phyloP scores from a whole-genome alignment of 2,797 vertebrate genomes.

The Protosalanx chinensis region DNA sequence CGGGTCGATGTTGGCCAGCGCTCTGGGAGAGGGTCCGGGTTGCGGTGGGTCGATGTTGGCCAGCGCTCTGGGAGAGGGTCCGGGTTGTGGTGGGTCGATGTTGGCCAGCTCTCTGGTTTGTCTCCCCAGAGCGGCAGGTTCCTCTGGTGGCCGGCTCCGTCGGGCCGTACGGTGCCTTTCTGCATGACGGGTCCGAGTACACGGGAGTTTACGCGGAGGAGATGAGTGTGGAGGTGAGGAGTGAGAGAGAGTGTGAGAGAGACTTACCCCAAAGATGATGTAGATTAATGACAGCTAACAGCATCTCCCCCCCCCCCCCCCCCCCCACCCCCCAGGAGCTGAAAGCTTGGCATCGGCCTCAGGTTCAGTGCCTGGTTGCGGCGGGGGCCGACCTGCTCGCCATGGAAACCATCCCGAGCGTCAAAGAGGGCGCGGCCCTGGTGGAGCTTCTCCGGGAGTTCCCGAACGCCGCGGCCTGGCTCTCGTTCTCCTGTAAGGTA shows the following conservation, averaged over 20 bases:
- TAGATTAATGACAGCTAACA: too few species aligned
- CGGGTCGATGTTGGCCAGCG: too few species aligned
- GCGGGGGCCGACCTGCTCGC: slow-evolving; percentile 78
- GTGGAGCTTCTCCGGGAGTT: slow-evolving; percentile 78
- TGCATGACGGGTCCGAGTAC: slow-evolving; percentile 79
- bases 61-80: neutral
- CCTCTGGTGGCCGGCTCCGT: slow-evolving; percentile 77
- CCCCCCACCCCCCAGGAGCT: slow-evolving; percentile 61
- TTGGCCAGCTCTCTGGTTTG: neutral
- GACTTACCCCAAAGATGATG: neutral
- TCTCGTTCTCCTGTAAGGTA: slow-evolving; percentile 82
- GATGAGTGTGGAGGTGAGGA: slow-evolving; percentile 73
- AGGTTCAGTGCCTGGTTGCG: slow-evolving; percentile 66
- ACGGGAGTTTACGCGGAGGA: slow-evolving; percentile 69
- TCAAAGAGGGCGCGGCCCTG: slow-evolving; percentile 77
- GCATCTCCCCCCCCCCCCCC: too few species aligned
- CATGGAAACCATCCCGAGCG: slow-evolving; percentile 80
- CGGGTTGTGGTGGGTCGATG: neutral
- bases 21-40: too few species aligned
- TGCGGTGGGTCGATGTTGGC: too few species aligned
- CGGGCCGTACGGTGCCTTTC: slow-evolving; percentile 77
- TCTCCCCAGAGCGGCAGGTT: slow-evolving; percentile 47
- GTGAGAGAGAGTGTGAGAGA: too few species aligned
- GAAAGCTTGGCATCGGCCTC: slow-evolving; percentile 76
- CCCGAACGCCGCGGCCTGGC: slow-evolving; percentile 73